Base-by-base conservation (phyloP, 2,797 vertebrate genomes). In the Capromys pilorides region DNA sequence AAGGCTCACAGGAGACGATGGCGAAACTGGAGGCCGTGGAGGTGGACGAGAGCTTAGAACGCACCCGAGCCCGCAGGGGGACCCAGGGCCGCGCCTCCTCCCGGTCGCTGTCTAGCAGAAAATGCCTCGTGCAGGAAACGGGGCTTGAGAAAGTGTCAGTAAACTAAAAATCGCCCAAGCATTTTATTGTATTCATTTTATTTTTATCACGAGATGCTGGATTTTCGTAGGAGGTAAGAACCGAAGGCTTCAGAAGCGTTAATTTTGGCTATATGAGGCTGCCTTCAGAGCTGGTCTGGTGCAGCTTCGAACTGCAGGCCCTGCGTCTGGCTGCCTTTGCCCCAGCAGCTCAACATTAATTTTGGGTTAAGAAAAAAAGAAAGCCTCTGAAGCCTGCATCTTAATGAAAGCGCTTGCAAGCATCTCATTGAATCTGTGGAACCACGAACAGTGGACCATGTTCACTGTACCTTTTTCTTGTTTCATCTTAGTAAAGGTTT, bases 171-270 rank as follows among this genome's bases (percentile, higher is more conserved):
- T 92, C 93, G 57, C 28, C 49, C 62, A 45, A 62, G n/a, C 28
- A 39, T 80, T 79, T 85, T n/a, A 57, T 84, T 86, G 83, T 39
- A n/a, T 83, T 78, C n/a, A 26, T 88, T 88, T 87, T 75, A 51
- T 93, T 86, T 88, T 85, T 82, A 81, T 94, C 45, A 81, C n/a
- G 78, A 85, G 41, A 14, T 18, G 4, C n/a, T 66, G 45, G 45
- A 2, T 77, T 90, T 45, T 87, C 26, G 64, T 16, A 83, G 62
- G 4, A 81, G 24, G 11, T 61, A 57, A 93, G 80, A 88, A 67
- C n/a, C 59, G 13, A 86, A 26, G 54, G 54, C 82, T 83, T 86
- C n/a, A 73, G 51, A 86, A 84, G 14, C 19, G n/a, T n/a, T n/a
- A n/a, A n/a, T n/a, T n/a, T n/a, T n/a, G n/a, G n/a, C n/a, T n/a